Evolutionary conservation across 1,140 invertebrate species (phyloP).

Genomic region (Drosophila sp.): DNA sequence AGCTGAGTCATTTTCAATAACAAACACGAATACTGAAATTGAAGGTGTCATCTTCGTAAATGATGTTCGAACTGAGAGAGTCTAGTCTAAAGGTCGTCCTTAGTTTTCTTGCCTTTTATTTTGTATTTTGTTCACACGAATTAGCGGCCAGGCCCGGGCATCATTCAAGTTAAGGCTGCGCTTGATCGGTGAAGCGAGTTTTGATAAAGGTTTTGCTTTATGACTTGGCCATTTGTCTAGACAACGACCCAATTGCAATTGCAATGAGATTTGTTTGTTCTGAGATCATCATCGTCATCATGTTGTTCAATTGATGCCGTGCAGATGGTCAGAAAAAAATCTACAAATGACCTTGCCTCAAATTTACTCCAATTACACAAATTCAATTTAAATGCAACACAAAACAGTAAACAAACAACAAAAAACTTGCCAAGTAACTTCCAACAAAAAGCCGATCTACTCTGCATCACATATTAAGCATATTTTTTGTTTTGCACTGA

Average conservation of each 20-base stretch:
- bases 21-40: slow-evolving; percentile 39
- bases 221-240: slow-evolving; percentile 42
- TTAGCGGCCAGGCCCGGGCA: slow-evolving; percentile 10
- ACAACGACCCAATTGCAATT: slow-evolving; percentile 52
- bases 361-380: slow-evolving; percentile 46
- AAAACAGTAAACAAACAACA: slow-evolving; percentile 8
- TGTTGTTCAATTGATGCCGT: slow-evolving; percentile 22
- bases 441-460: slow-evolving; percentile 3
- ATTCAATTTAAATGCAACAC: slow-evolving; percentile 56
- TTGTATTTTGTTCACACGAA: slow-evolving; percentile 46
- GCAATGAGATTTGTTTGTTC: slow-evolving; percentile 45
- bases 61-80: slow-evolving; percentile 20
- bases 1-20: slow-evolving; percentile 52
- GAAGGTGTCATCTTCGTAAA: slow-evolving; percentile 62
- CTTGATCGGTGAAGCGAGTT: slow-evolving; percentile 47
- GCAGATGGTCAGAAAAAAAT: slow-evolving; percentile 39
- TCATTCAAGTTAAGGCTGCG: slow-evolving; percentile 24
- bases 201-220: slow-evolving; percentile 54
- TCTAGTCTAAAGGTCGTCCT: slow-evolving; percentile 58
- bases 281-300: slow-evolving; percentile 35
- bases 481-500: neutral
- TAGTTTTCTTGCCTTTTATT: slow-evolving; percentile 10
- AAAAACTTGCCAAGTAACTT: slow-evolving; percentile 27
- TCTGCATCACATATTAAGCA: neutral
- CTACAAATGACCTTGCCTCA: slow-evolving; percentile 44